phyloP scores from a whole-genome alignment of 2,113 vertebrate genomes.

The Ictidomys tridecemlineatus region DNA sequence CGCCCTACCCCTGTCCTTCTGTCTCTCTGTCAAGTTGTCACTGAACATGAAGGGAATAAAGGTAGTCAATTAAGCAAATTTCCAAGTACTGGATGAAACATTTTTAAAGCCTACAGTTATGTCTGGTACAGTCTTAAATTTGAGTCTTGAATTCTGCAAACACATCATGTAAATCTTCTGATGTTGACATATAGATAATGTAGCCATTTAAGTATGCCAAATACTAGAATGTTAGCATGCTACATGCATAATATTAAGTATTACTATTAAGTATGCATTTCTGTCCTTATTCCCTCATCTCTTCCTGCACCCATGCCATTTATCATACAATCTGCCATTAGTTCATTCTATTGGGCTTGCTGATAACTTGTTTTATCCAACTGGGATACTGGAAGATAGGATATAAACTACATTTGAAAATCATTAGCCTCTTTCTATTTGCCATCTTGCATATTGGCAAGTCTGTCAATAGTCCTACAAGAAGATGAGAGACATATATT shows the following conservation, averaged over 20 bases:
- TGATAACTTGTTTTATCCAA: not conserved
- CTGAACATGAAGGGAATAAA: not conserved
- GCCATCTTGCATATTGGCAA: not conserved
- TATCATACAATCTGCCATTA: not conserved
- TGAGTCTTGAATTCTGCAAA: not conserved
- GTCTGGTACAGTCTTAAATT: not conserved
- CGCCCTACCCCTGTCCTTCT: no score
- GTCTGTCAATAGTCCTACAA: not conserved
- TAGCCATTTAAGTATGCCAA: not conserved
- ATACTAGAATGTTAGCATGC: not conserved
- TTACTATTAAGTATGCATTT: not conserved
- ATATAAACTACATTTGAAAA: not conserved
- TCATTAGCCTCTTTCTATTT: not conserved
- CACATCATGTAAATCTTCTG: not conserved
- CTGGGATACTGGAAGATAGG: not conserved
- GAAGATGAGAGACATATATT: not conserved
- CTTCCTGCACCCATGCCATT: not conserved
- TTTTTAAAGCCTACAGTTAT: not conserved
- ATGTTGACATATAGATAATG: not conserved
- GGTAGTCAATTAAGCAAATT: not conserved
- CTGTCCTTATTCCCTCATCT: not conserved
- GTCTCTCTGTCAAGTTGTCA: not conserved
- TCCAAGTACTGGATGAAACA: not conserved
- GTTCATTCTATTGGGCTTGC: not conserved
- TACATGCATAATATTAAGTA: not conserved